Percentiles rank a stretch among this genome's conserved stretches.
Conservation (phyloP, 2,888 invertebrate species). For the Lycocerus yunnanus region DNA sequence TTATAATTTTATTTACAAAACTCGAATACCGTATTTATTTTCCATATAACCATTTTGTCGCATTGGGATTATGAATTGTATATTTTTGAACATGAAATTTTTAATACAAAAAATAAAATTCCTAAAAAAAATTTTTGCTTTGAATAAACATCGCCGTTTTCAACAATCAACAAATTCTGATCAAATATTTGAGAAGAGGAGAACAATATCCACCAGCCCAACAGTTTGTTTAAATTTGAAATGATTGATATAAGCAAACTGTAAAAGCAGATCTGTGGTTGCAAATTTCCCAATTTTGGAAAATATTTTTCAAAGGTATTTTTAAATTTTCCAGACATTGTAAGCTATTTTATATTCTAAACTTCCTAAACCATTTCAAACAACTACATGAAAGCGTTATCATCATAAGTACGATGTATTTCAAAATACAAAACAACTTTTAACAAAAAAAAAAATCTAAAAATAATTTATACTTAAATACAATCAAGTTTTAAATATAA, state of each 20-base stretch:
- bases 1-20: not conserved
- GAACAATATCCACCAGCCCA: not conserved
- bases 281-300: not conserved
- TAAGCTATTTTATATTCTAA: not conserved
- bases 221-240: not conserved
- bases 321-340: not conserved
- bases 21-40: not conserved
- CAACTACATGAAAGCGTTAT: not conserved
- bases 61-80: too few relatives aligned
- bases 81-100: too few relatives aligned
- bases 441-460: not conserved
- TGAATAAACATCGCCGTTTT: too few relatives aligned
- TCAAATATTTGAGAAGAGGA: not conserved
- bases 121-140: too few relatives aligned
- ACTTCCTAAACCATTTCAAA: not conserved
- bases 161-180: too few relatives aligned
- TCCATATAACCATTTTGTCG: not conserved
- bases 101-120: too few relatives aligned
- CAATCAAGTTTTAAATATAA: not conserved
- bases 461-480: not conserved
- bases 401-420: not conserved
- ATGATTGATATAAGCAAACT: too few relatives aligned
- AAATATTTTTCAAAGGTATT: not conserved
- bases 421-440: not conserved
- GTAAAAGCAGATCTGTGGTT: not conserved